Conservation (phyloP, 2,113 vertebrate genomes). For the Psophia crepitans region DNA sequence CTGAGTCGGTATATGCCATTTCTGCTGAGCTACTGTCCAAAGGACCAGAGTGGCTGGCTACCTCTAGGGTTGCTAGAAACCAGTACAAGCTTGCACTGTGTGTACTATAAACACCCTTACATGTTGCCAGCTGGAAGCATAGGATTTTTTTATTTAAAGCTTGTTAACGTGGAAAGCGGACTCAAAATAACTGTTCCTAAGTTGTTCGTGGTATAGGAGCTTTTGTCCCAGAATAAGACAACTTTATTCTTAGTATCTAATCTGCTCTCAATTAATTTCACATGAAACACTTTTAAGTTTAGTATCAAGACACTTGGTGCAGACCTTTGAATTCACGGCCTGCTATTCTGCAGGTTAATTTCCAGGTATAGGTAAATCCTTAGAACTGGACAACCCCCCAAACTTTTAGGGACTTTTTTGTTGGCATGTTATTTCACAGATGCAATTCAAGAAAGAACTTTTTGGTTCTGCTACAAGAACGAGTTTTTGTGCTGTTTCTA, state of each 20-base stretch:
- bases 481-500: background rate
- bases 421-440: background rate
- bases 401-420: background rate
- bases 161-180: background rate
- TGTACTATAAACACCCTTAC: background rate
- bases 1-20: background rate
- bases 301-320: background rate
- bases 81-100: background rate
- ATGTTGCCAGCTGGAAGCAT: background rate
- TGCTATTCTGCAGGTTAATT: background rate
- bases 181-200: background rate
- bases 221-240: background rate
- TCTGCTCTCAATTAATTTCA: background rate
- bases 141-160: background rate
- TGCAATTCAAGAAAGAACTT: background rate
- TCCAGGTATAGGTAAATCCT: background rate
- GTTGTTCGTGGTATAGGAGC: background rate
- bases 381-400: background rate
- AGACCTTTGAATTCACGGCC: background rate
- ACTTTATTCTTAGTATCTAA: background rate
- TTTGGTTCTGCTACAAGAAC: background rate
- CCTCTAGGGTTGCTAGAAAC: background rate
- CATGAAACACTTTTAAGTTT: background rate
- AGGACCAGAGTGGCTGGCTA: background rate
- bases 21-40: background rate